Evolutionary conservation across 2,797 vertebrate genomes (phyloP).

Genomic region (Trachurus trachurus): DNA sequence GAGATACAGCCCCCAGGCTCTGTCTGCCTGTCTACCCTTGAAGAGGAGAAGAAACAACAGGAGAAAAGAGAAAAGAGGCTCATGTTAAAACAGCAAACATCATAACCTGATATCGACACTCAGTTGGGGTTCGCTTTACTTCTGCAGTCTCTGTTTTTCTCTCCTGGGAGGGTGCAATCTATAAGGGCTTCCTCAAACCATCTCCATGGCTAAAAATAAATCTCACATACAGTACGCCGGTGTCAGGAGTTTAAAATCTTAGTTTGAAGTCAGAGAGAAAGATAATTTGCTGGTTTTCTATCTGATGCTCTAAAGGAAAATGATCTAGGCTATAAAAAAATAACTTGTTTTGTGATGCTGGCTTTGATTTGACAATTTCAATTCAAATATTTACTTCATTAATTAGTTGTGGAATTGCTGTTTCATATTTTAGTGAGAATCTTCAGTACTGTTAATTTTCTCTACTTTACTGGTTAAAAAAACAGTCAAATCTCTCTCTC

Average conservation of each 20-base stretch:
- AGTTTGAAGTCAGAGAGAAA: conserved; percentile 10
- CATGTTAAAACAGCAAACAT: conserved; percentile 84
- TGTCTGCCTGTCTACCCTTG: conserved; percentile 73
- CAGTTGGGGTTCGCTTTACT: conserved; percentile 74
- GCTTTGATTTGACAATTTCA: too few species aligned
- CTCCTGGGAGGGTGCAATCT: conserved; percentile 68
- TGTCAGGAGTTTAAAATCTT: conserved; percentile 53
- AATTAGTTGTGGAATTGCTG: too few species aligned
- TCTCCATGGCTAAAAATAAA: conserved; percentile 78
- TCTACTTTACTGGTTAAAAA: too few species aligned
- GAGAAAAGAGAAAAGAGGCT: conserved; percentile 71
- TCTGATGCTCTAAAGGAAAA: too few species aligned
- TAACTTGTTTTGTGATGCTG: too few species aligned
- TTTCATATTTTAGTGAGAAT: too few species aligned
- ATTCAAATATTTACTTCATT: too few species aligned
- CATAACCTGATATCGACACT: conserved; percentile 79
- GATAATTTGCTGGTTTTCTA: not conserved
- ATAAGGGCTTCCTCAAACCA: conserved; percentile 72
- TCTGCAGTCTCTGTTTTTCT: conserved; percentile 68
- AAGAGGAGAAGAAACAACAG: conserved; percentile 76
- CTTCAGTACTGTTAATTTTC: too few species aligned
- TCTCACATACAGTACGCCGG: conserved; percentile 35
- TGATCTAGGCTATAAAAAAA: too few species aligned
- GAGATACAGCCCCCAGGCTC: conserved; percentile 69
- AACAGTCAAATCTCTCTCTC: too few species aligned